phyloP scores from a whole-genome alignment of 1,140 invertebrate genomes.

The Pristionchus pacificus region DNA sequence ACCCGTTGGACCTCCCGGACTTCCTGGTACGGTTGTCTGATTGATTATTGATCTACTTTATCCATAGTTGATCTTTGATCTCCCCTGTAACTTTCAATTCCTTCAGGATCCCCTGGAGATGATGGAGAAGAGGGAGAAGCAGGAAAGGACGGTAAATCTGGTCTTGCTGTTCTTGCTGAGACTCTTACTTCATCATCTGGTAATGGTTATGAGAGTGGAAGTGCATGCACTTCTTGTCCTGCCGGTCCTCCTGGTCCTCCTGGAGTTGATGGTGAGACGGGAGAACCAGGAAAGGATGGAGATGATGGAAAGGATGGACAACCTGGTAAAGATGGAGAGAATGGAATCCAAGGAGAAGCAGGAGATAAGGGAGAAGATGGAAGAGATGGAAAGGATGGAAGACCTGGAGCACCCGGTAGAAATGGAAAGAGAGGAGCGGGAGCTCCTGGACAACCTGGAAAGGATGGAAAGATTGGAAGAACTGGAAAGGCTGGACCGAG shows the following conservation, averaged over 20 bases:
- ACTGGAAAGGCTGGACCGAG: not conserved
- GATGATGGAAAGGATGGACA: not conserved
- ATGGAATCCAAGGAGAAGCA: not conserved
- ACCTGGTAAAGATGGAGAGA: not conserved
- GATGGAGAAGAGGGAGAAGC: not conserved
- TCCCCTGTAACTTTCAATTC: no score
- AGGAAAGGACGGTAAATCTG: not conserved
- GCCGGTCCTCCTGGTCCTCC: not conserved
- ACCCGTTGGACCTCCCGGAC: not conserved
- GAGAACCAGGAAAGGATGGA: not conserved
- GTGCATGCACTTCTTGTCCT: not conserved
- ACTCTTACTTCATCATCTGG: not conserved
- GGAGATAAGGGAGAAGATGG: not conserved
- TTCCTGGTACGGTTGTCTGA: no score
- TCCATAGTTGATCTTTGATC: no score
- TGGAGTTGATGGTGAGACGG: not conserved
- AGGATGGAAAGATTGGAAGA: not conserved
- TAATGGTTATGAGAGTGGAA: not conserved
- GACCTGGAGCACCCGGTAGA: not conserved
- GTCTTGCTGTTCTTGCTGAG: not conserved
- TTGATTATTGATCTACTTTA: no score
- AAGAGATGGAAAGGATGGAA: not conserved
- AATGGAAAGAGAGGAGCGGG: not conserved
- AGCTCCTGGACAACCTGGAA: not conserved
- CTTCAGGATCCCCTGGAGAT: not conserved